A percentile compares a stretch with the other conserved stretches of the same genome.
phyloP scores from a whole-genome alignment of 2,888 invertebrate species.

The Falcaria lacertinaria region DNA sequence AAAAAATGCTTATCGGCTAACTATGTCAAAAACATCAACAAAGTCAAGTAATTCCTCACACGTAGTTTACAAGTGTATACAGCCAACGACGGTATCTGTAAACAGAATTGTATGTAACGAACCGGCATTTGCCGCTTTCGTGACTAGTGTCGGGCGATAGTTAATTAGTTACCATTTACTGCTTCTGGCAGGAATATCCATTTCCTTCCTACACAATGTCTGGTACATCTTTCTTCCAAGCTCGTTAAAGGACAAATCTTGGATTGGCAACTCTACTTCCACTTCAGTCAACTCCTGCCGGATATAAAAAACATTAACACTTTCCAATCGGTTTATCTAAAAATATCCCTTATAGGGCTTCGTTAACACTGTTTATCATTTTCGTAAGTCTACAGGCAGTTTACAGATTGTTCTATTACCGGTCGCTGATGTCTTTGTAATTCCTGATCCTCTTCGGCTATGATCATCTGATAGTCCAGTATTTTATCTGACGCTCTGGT shows the following conservation, averaged over 20 bases:
- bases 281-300: conserved; percentile 52
- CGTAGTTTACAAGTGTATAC: no score
- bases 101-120: not conserved
- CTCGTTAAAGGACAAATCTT: conserved; percentile 31
- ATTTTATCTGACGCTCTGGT: conserved; percentile 93
- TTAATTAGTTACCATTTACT: conserved; percentile 52
- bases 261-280: conserved; percentile 54
- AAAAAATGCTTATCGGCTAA: no score
- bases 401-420: no score
- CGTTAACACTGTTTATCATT: no score
- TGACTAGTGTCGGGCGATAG: no score
- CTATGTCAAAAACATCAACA: no score
- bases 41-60: no score
- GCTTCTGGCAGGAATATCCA: conserved; percentile 61
- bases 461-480: conserved; percentile 92
- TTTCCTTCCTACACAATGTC: conserved; percentile 88
- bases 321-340: not conserved
- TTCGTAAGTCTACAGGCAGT: no score
- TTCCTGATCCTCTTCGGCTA: conserved; percentile 67
- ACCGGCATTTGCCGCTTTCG: no score
- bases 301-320: not conserved
- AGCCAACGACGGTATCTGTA: not conserved
- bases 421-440: conserved; percentile 42
- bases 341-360: no score
- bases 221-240: conserved; percentile 85